A percentile compares a stretch with the other conserved stretches of the same genome.
Conservation (phyloP, 2,797 vertebrate species). For the Pseudochirops corinnae region DNA sequence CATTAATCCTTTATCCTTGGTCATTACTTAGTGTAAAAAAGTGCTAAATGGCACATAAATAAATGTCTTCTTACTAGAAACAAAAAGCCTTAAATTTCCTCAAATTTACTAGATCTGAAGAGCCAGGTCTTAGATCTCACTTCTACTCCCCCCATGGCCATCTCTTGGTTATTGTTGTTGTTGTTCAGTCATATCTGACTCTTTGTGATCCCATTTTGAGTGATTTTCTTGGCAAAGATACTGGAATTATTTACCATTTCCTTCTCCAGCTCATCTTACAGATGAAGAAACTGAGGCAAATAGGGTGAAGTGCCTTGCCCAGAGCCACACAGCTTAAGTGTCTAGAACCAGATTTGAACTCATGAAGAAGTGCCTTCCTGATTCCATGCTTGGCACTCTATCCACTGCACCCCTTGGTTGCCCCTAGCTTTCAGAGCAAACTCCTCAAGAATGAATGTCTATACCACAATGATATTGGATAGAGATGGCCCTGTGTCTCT, state of each 20-base stretch:
- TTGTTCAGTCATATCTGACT: neutral
- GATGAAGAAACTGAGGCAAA: neutral
- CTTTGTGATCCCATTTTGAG: neutral
- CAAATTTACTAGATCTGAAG: neutral
- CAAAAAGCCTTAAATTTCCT: constrained; percentile 8
- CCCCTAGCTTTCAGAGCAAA: neutral
- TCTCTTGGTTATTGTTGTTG: neutral
- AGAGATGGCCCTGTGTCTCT: rapidly evolving
- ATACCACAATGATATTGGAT: neutral
- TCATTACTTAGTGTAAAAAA: neutral
- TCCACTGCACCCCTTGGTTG: neutral
- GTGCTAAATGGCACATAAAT: neutral
- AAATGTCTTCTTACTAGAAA: neutral
- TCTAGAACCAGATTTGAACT: neutral
- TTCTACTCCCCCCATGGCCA: neutral
- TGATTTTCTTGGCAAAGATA: neutral
- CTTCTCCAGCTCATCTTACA: neutral
- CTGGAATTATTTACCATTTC: neutral
- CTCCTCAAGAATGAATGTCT: neutral
- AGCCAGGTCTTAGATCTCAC: constrained; percentile 9
- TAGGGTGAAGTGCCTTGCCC: neutral
- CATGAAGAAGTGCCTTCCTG: neutral
- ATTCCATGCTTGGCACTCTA: neutral
- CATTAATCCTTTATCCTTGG: constrained; percentile 5
- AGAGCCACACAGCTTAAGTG: neutral